Conservation (phyloP, 2,888 invertebrate genomes). For the Antheraea assamensis region DNA sequence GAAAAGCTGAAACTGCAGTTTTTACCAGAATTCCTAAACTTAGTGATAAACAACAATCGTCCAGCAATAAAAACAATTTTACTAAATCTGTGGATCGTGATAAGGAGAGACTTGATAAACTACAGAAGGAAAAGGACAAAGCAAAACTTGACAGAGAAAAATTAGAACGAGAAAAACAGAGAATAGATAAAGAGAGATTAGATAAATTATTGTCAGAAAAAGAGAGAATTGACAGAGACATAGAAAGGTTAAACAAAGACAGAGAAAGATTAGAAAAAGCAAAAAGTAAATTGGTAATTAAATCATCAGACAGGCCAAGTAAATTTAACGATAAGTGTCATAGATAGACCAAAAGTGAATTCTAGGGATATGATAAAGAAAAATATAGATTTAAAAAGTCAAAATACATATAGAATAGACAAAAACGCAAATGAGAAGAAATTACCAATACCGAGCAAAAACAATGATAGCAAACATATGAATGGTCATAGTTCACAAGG, state of each 20-base stretch:
- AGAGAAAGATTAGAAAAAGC: conserved; percentile 69
- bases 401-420: conserved; percentile 78
- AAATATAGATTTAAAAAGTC: conserved; percentile 73
- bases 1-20: conserved; percentile 54
- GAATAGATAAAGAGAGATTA: conserved; percentile 61
- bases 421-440: conserved; percentile 68
- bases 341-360: conserved; percentile 57
- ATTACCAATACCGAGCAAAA: conserved; percentile 47
- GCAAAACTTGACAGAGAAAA: conserved; percentile 43
- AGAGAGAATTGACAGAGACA: conserved; percentile 71
- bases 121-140: conserved; percentile 44
- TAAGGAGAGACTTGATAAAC: conserved; percentile 46
- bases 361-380: conserved; percentile 59
- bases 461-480: conserved; percentile 48
- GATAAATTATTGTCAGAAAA: conserved; percentile 70
- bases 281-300: conserved; percentile 60
- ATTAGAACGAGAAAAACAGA: conserved; percentile 56
- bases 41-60: conserved; percentile 55
- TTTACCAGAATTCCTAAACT: conserved; percentile 81
- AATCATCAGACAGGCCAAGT: conserved; percentile 45
- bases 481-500: conserved; percentile 61
- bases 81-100: conserved; percentile 45
- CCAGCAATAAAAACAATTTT: conserved; percentile 47
- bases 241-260: conserved; percentile 65
- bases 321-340: conserved; percentile 47